Evolutionary conservation across 2,113 vertebrate genomes (phyloP).

Genomic region (Argyrosomus japonicus): DNA sequence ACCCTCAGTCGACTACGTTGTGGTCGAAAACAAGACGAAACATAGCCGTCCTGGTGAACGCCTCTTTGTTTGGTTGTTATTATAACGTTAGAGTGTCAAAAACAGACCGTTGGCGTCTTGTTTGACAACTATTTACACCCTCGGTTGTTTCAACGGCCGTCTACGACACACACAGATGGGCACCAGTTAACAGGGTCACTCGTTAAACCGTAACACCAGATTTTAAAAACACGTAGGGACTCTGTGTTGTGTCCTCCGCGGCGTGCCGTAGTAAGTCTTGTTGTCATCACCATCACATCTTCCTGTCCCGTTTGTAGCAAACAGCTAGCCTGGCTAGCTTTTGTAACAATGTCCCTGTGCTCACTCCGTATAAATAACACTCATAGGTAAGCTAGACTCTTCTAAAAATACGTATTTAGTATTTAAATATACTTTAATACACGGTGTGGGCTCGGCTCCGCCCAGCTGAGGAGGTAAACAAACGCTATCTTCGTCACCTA

Average conservation of each 20-base stretch:
- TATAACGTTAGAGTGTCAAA: too few relatives aligned
- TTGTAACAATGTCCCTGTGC: not conserved
- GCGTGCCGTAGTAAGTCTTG: slow-evolving; percentile 61
- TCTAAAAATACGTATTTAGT: not conserved
- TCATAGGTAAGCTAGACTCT: not conserved
- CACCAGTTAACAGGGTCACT: too few relatives aligned
- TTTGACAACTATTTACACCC: too few relatives aligned
- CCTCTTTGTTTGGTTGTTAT: too few relatives aligned
- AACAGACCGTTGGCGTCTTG: too few relatives aligned
- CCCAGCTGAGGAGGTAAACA: slow-evolving; percentile 57
- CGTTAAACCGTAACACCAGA: too few relatives aligned
- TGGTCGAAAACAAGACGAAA: too few relatives aligned
- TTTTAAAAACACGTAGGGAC: too few relatives aligned
- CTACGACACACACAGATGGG: too few relatives aligned
- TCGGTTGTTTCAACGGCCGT: too few relatives aligned
- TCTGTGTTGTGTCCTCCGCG: not conserved
- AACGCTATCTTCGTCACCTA: slow-evolving; percentile 21
- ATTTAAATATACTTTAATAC: not conserved
- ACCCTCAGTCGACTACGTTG: too few relatives aligned
- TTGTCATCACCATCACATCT: slow-evolving; percentile 21
- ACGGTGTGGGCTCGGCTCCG: not conserved
- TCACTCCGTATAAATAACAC: accelerated
- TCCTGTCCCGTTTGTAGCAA: slow-evolving; percentile 36
- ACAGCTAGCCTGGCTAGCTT: slow-evolving; percentile 14
- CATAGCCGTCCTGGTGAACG: too few relatives aligned